A percentile compares a stretch with the other conserved stretches of the same genome.
Conservation (phyloP, 2,797 vertebrate species). For the Silurus aristotelis region DNA sequence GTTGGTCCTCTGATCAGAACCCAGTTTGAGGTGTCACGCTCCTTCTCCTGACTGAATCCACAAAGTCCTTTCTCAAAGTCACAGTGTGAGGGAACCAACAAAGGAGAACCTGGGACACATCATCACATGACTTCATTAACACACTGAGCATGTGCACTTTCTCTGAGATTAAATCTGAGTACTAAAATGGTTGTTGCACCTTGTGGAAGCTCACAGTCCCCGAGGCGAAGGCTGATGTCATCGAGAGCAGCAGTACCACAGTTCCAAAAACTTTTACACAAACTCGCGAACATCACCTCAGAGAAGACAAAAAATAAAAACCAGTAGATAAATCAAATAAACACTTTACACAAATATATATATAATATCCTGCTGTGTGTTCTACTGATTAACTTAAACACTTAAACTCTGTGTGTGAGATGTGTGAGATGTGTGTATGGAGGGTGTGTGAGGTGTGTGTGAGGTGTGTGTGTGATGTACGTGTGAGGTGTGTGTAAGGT, state of each 20-base stretch:
- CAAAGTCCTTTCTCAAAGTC: conserved; percentile 88
- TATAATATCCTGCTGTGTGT: neutral
- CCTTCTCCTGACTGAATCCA: conserved; percentile 82
- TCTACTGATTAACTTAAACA: neutral
- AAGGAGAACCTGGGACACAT: conserved; percentile 65
- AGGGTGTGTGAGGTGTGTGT: too few relatives aligned
- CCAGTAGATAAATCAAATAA: neutral
- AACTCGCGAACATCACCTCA: conserved; percentile 88
- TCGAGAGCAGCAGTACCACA: conserved; percentile 90
- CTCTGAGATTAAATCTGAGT: neutral
- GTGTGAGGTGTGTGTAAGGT: too few relatives aligned
- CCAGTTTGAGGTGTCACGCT: conserved; percentile 79
- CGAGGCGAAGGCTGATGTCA: conserved; percentile 83
- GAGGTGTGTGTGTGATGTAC: too few relatives aligned
- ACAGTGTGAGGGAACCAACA: conserved; percentile 78
- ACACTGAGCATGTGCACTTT: neutral
- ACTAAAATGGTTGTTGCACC: conserved; percentile 58
- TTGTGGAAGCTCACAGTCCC: conserved; percentile 80
- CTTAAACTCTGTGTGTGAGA: neutral
- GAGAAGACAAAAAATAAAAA: conserved; percentile 5
- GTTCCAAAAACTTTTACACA: conserved; percentile 91
- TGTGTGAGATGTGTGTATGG: too few relatives aligned
- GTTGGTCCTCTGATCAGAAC: conserved; percentile 83
- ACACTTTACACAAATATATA: neutral
- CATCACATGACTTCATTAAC: neutral